Conservation (phyloP, 2,113 vertebrate genomes). For the Eurypyga helias region DNA sequence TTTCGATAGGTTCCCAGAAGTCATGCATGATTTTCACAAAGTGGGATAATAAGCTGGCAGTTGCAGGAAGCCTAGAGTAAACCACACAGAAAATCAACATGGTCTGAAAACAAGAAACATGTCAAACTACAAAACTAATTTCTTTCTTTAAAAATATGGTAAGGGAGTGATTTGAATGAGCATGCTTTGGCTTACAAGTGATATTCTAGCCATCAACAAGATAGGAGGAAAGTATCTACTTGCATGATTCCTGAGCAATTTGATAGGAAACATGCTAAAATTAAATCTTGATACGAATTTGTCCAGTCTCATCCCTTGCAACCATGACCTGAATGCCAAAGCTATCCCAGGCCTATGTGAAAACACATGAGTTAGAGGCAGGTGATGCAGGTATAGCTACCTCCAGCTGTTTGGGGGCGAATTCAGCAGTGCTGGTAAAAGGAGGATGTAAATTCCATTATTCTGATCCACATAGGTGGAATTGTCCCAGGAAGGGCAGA, state of each 20-base stretch:
- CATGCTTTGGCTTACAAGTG: not conserved
- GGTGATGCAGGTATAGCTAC: not conserved
- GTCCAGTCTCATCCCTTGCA: not conserved
- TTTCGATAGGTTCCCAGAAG: conserved; percentile 8
- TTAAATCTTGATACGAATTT: not conserved
- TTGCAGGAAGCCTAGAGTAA: not conserved
- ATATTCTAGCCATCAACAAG: not conserved
- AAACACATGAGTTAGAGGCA: not conserved
- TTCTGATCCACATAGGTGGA: not conserved
- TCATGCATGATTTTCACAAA: not conserved
- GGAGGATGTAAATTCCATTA: not conserved
- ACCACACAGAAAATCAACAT: not conserved
- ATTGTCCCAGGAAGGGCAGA: not conserved
- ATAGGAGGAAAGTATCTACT: not conserved
- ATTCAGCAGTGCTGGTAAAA: not conserved
- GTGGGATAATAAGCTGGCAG: not conserved
- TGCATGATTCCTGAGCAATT: not conserved
- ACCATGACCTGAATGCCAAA: not conserved
- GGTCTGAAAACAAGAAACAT: conserved; percentile 1
- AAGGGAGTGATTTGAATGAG: not conserved
- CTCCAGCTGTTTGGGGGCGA: not conserved
- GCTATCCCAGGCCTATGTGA: not conserved
- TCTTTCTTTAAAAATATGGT: not conserved
- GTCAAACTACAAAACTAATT: not conserved
- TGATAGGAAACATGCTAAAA: not conserved